phyloP scores from a whole-genome alignment of 2,888 invertebrate genomes.

The Archips xylosteana region DNA sequence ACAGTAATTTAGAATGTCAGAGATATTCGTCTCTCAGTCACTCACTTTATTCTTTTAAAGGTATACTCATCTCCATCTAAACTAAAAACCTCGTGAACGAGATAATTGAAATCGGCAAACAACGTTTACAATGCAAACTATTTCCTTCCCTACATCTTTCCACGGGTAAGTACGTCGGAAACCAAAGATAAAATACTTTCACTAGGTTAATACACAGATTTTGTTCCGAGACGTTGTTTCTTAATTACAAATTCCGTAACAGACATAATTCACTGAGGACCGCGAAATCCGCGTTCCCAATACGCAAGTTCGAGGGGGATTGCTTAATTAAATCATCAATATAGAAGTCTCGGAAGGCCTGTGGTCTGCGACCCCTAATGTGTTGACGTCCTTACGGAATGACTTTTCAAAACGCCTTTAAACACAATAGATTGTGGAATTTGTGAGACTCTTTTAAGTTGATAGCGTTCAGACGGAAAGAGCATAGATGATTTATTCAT shows the following conservation, averaged over 20 bases:
- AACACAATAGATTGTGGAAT: background rate
- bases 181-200: slow-evolving; percentile 66
- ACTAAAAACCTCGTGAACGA: background rate
- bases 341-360: slow-evolving; percentile 53
- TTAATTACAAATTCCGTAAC: slow-evolving; percentile 78
- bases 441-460: background rate
- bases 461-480: too few species aligned
- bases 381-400: slow-evolving; percentile 50
- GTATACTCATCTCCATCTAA: too few species aligned
- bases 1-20: too few species aligned
- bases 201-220: slow-evolving; percentile 69
- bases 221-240: slow-evolving; percentile 70
- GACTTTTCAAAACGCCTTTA: background rate
- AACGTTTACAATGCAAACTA: slow-evolving; percentile 55
- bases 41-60: too few species aligned
- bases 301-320: slow-evolving; percentile 61
- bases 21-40: too few species aligned
- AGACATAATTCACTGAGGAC: slow-evolving; percentile 58
- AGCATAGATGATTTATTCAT: too few species aligned
- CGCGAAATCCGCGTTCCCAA: slow-evolving; percentile 51
- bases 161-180: slow-evolving; percentile 45
- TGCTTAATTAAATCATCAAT: slow-evolving; percentile 78
- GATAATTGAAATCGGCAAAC: slow-evolving; percentile 43
- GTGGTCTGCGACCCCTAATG: slow-evolving; percentile 55
- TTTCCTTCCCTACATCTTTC: slow-evolving; percentile 52